Conservation (phyloP, 1,140 invertebrate genomes). For the Zophobas atratus region DNA sequence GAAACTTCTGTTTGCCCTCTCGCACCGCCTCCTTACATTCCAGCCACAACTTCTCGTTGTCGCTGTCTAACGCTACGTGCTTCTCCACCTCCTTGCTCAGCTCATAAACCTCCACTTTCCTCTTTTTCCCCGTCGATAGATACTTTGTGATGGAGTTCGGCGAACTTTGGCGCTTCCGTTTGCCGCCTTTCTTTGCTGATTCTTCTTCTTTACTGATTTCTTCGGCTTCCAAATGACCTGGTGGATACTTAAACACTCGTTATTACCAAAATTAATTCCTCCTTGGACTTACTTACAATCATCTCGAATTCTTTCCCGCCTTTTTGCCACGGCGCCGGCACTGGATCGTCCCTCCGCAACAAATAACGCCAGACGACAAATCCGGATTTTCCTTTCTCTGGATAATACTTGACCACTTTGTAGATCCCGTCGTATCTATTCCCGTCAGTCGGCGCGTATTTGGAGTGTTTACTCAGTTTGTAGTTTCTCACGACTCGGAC, state of each 20-base stretch:
- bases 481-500: constrained; percentile 86
- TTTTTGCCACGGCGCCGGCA: constrained; percentile 87
- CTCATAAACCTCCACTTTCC: constrained; percentile 69
- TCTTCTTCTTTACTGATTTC: constrained; percentile 68
- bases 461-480: constrained; percentile 82
- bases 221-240: constrained; percentile 82
- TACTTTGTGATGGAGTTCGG: constrained; percentile 46
- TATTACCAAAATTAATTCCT: not conserved
- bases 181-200: constrained; percentile 50
- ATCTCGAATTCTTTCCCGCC: constrained; percentile 76
- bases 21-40: constrained; percentile 70
- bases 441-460: constrained; percentile 85
- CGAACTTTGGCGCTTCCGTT: constrained; percentile 56
- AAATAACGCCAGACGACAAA: constrained; percentile 88
- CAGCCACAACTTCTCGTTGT: constrained; percentile 77
- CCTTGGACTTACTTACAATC: constrained; percentile 67
- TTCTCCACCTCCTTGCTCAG: constrained; percentile 70
- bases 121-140: constrained; percentile 64
- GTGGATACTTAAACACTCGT: constrained; percentile 75
- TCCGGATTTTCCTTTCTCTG: constrained; percentile 84
- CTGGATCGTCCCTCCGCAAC: constrained; percentile 84
- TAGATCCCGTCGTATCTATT: constrained; percentile 84
- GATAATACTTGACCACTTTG: constrained; percentile 90
- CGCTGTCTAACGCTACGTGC: constrained; percentile 74
- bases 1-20: constrained; percentile 74